These are phyloP conservation scores for Idaea aversata DNA, from an alignment of 2,888 invertebrate genomes.

Conservation along the genomic window DNA sequence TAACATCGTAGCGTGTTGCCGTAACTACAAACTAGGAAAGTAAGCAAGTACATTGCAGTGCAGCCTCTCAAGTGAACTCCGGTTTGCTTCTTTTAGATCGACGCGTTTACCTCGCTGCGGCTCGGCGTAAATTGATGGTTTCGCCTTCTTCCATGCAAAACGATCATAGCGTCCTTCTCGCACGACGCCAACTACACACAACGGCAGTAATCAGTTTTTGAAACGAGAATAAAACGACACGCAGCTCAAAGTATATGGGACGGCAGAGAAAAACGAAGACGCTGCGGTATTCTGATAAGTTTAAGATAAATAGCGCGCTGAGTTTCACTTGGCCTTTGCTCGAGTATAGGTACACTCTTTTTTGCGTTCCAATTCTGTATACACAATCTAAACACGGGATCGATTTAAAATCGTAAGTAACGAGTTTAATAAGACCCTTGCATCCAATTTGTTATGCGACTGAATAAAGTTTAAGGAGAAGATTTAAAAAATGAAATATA, in stretches of 20 bases:
- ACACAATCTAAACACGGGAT: conserved; percentile 52
- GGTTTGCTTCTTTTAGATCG: conserved; percentile 56
- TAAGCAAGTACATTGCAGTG: conserved; percentile 45
- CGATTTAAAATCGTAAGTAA: conserved; percentile 55
- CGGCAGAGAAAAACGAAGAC: conserved; percentile 65
- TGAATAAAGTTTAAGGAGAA: conserved; percentile 13
- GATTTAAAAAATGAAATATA: conserved; percentile 2
- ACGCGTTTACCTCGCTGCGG: conserved; percentile 58
- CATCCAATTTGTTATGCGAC: conserved; percentile 23
- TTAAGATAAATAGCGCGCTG: conserved; percentile 74
- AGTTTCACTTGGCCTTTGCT: conserved; percentile 65
- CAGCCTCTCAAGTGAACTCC: conserved; percentile 46
- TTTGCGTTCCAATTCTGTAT: conserved; percentile 53
- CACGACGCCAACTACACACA: conserved; percentile 61
- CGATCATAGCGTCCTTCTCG: conserved; percentile 69
- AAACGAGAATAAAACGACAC: conserved; percentile 67
- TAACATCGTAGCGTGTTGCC: conserved; percentile 44
- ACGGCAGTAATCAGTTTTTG: conserved; percentile 71
- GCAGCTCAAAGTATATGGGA: conserved; percentile 64
- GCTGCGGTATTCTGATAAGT: conserved; percentile 70
- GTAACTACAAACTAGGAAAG: conserved; percentile 37
- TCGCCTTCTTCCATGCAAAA: conserved; percentile 73
- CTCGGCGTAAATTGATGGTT: conserved; percentile 72
- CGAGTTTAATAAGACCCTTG: conserved; percentile 41
- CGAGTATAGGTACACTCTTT: conserved; percentile 37